Conservation (phyloP, 2,797 vertebrate genomes). For the Percopsis omiscomaycus region DNA sequence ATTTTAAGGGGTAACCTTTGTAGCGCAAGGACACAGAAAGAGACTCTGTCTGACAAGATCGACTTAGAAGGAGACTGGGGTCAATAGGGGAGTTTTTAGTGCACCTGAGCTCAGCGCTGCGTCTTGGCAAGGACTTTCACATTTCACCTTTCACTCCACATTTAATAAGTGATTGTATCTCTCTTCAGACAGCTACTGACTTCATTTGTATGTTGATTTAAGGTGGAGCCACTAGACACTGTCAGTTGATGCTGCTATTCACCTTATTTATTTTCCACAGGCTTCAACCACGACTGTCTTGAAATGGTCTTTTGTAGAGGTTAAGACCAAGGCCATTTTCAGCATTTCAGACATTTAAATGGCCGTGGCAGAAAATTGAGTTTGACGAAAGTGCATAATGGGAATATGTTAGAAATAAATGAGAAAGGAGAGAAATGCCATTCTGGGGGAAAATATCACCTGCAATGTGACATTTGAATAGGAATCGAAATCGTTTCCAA, state of each 20-base stretch:
- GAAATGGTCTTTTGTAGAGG: slow-evolving; percentile 41
- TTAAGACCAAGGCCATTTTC: slow-evolving; percentile 48
- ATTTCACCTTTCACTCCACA: slow-evolving; percentile 30
- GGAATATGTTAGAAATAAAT: slow-evolving; percentile 49
- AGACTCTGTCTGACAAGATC: slow-evolving; percentile 71
- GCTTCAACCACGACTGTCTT: slow-evolving; percentile 12
- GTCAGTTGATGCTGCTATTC: background rate
- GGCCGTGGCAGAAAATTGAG: slow-evolving; percentile 51
- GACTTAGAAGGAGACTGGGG: slow-evolving; percentile 47
- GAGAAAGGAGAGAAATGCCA: slow-evolving; percentile 51
- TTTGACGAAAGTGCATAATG: slow-evolving; percentile 58
- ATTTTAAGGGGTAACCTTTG: slow-evolving; percentile 70
- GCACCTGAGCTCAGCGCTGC: slow-evolving; percentile 52
- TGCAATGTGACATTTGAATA: slow-evolving; percentile 66
- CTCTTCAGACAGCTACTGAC: background rate
- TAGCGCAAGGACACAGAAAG: slow-evolving; percentile 68
- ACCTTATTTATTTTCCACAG: slow-evolving; percentile 4
- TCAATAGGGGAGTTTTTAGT: slow-evolving; percentile 47
- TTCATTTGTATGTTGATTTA: background rate
- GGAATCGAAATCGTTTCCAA: slow-evolving; percentile 56
- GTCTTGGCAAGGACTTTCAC: slow-evolving; percentile 1
- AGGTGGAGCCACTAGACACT: background rate
- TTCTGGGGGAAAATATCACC: slow-evolving; percentile 66
- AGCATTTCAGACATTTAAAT: slow-evolving; percentile 55
- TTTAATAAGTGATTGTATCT: slow-evolving; percentile 35